Base-by-base conservation (phyloP, 2,113 vertebrate species). In the Spilogale gracilis region DNA sequence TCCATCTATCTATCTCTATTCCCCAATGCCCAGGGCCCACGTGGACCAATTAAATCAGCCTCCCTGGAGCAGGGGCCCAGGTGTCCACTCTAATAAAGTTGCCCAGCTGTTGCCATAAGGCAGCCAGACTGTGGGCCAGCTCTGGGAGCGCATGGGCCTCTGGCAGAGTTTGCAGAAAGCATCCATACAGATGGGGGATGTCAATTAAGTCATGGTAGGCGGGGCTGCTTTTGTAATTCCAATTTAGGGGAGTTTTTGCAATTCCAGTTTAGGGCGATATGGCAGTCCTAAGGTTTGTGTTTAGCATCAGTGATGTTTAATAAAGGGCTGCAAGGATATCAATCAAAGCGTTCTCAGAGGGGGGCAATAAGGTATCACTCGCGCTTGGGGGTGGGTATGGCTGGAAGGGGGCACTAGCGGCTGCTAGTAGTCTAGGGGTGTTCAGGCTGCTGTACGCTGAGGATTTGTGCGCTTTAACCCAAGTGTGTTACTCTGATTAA, bases 51-150 rank as follows among this genome's bases (percentile, higher is more conserved):
- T 3, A 65, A 18, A 20, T 20, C 20, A 27, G 4, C 21, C 2
- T 30, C 9, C 0, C 17, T 20, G 23, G 17, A 65, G 61, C 21
- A 23, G 21, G 14, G 25, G 32, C 17, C 71, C 84, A 30, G 13
- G 9, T 11, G 30, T 4, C 2, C 0, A 11, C 3, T 13, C 3
- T 58, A 30, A 30, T 10, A 61, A 80, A 58, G 48, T 45, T 50
- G 48, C 85, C 21, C 50, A 63, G 43, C 21, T 25, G 74, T 38
- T 43, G 7, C 67, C n/a, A 4, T 25, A 14, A 9, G 16, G 74
- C 65, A 50, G n/a, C 73, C 8, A 17, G 89, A 13, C 30, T 43
- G 58, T 17, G n/a, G 86, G 69, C 54, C 76, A 7, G 91, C 50
- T 16, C 58, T 13, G 23, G 67, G 67, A 30, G 14, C 23, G 6